Evolutionary conservation across 2,888 invertebrate species (phyloP).

Genomic region (Nebria salina): DNA sequence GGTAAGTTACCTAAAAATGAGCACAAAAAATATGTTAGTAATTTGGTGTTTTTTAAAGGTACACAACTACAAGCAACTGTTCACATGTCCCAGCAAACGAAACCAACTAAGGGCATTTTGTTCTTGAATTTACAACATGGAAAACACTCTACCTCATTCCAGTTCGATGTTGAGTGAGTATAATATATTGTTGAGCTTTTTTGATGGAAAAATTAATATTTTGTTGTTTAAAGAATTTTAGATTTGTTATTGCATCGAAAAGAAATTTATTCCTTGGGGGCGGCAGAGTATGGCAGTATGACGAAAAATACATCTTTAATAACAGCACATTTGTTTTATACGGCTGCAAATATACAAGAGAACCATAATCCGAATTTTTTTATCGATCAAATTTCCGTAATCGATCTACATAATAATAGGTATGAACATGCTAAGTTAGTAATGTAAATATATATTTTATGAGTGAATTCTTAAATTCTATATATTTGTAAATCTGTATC

Average conservation of each 20-base stretch:
- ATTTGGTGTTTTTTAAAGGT: slow-evolving; percentile 57
- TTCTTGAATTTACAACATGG: slow-evolving; percentile 61
- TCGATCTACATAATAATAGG: slow-evolving; percentile 61
- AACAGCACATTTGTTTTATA: slow-evolving; percentile 55
- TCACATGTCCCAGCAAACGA: slow-evolving; percentile 61
- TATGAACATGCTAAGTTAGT: slow-evolving; percentile 50
- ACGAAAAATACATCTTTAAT: slow-evolving; percentile 54
- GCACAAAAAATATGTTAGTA: slow-evolving; percentile 12
- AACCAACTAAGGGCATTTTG: slow-evolving; percentile 62
- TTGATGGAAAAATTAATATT: background rate
- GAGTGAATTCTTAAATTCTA: background rate
- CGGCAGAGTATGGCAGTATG: slow-evolving; percentile 58
- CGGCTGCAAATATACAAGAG: slow-evolving; percentile 53
- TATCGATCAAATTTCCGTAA: slow-evolving; percentile 58
- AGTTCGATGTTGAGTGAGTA: slow-evolving; percentile 65
- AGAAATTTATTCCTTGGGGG: slow-evolving; percentile 58
- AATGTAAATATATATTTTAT: slow-evolving; percentile 6
- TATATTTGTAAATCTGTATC: too few relatives aligned
- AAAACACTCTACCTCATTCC: slow-evolving; percentile 61
- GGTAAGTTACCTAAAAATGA: slow-evolving; percentile 59
- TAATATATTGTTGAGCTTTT: slow-evolving; percentile 11
- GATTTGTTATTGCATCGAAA: slow-evolving; percentile 49
- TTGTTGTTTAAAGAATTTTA: slow-evolving; percentile 7
- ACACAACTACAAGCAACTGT: slow-evolving; percentile 65
- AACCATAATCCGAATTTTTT: slow-evolving; percentile 49